A percentile compares a stretch with the other conserved stretches of the same genome.
These are phyloP conservation scores for Poliocrania exsul DNA, from an alignment of 2,797 vertebrate species.

Conservation along the genomic window DNA sequence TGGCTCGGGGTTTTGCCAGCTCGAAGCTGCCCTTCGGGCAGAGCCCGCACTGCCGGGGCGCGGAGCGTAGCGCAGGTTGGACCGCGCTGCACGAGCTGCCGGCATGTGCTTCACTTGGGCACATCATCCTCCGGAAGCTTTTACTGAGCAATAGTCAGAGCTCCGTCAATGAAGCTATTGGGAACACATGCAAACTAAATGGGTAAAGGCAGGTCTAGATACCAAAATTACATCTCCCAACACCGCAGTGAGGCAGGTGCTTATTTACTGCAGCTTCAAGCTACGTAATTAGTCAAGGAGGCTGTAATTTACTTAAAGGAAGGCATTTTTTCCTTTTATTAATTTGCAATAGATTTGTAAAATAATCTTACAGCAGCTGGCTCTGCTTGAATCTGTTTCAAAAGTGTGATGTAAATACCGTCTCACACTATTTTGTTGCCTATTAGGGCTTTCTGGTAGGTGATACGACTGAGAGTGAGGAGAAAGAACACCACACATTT, in stretches of 20 bases:
- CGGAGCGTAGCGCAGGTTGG: not conserved
- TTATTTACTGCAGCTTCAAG: constrained; percentile 7
- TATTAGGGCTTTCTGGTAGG: constrained; percentile 60
- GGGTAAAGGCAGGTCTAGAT: not conserved
- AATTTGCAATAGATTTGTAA: constrained; percentile 49
- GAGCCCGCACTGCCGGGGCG: not conserved
- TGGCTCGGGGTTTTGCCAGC: not conserved
- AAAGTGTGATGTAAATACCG: constrained; percentile 65
- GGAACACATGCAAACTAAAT: not conserved
- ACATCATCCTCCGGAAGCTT: not conserved
- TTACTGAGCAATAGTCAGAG: not conserved
- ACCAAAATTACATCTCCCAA: not conserved
- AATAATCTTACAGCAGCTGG: constrained; percentile 61
- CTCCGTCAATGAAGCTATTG: not conserved
- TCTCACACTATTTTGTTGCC: constrained; percentile 58
- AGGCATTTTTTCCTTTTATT: constrained; percentile 1
- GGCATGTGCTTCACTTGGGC: not conserved
- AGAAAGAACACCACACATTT: constrained; percentile 45
- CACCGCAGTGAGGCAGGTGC: not conserved
- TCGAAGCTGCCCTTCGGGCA: not conserved
- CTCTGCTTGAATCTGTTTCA: constrained; percentile 56
- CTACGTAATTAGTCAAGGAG: not conserved
- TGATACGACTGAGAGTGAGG: constrained; percentile 49
- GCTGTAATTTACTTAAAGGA: not conserved
- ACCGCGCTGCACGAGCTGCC: not conserved